These are phyloP conservation scores for Paedocypris micromegethes DNA, from an alignment of 2,797 vertebrate genomes.

Conservation along the genomic window DNA sequence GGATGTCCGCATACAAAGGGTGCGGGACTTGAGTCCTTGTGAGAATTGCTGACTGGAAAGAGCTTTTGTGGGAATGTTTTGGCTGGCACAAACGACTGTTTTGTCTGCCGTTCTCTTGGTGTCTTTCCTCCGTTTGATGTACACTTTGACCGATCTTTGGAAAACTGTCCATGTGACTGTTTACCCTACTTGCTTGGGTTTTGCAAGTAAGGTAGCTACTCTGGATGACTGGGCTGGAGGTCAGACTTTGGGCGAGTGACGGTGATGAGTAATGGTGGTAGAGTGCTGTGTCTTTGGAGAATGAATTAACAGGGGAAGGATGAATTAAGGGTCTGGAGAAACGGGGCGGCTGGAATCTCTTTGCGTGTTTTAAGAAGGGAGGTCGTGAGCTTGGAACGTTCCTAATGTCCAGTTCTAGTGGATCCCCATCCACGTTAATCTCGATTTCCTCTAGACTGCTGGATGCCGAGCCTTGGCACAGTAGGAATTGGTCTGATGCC, in stretches of 20 bases:
- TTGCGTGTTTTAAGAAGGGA: constrained; percentile 27
- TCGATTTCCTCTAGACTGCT: constrained; percentile 77
- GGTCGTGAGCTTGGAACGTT: constrained; percentile 46
- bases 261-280: constrained; percentile 20
- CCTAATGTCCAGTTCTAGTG: constrained; percentile 51
- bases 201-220: constrained; percentile 50
- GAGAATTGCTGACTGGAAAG: constrained; percentile 52
- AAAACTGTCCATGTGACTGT: constrained; percentile 43
- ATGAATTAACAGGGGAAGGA: constrained; percentile 27
- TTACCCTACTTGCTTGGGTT: constrained; percentile 40
- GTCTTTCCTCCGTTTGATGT: constrained; percentile 20
- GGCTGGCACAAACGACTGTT: constrained; percentile 20
- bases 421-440: constrained; percentile 74
- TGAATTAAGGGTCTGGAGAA: constrained; percentile 49
- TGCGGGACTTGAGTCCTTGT: constrained; percentile 41
- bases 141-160: constrained; percentile 46
- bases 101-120: background rate
- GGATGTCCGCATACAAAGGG: constrained; percentile 42
- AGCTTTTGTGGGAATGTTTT: constrained; percentile 52
- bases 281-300: constrained; percentile 44
- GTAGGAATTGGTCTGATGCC: constrained; percentile 47
- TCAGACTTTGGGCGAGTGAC: constrained; percentile 20
- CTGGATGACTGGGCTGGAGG: constrained; percentile 46
- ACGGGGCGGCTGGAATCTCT: constrained; percentile 41
- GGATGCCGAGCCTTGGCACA: constrained; percentile 59